These are phyloP conservation scores for Himalopsyche kuldschensis DNA, from an alignment of 2,888 invertebrate species.

Conservation along the genomic window DNA sequence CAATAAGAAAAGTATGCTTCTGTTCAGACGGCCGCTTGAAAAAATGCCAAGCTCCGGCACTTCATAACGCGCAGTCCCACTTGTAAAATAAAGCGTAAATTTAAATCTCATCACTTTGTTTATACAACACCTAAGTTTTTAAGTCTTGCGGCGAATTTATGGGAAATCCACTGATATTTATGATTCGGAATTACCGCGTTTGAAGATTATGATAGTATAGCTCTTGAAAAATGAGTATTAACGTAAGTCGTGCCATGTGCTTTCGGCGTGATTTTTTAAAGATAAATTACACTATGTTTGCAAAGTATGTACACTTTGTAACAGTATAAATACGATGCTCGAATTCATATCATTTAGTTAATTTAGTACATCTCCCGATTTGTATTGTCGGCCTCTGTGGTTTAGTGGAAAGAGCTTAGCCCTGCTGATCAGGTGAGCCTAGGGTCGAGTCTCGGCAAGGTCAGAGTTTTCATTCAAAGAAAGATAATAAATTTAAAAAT, in stretches of 20 bases:
- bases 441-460: too few species aligned
- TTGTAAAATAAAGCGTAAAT: background rate
- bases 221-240: background rate
- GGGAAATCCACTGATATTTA: constrained; percentile 4
- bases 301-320: background rate
- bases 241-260: background rate
- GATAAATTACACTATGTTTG: background rate
- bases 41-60: too few species aligned
- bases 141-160: background rate
- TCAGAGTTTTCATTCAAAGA: too few species aligned
- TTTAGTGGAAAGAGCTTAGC: too few species aligned
- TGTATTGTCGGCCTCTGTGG: too few species aligned
- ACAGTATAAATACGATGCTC: too few species aligned
- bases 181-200: constrained; percentile 1
- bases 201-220: background rate
- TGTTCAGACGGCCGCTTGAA: too few species aligned
- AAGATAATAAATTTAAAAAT: too few species aligned
- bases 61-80: background rate
- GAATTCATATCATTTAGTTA: too few species aligned
- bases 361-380: too few species aligned
- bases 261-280: background rate
- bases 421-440: too few species aligned
- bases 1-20: too few species aligned
- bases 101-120: background rate
- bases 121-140: background rate